Evolutionary conservation across 2,113 vertebrate species (phyloP), one percentile per base, ranked within the genome.

Genomic region (Aix galericulata): DNA sequence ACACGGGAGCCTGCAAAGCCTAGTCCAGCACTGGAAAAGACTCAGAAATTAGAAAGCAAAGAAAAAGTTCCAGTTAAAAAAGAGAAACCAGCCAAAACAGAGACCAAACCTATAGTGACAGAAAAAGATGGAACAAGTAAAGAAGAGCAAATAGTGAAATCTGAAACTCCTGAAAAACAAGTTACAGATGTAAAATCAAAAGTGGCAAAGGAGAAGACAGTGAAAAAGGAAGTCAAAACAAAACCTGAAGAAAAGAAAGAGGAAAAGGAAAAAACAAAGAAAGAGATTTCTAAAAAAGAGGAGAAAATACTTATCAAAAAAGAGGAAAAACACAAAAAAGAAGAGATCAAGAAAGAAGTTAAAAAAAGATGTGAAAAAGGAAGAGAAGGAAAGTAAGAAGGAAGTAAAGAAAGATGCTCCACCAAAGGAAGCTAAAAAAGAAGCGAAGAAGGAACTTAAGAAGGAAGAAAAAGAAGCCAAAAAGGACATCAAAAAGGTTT

Each of bases 401-500:
- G 98, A 98, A 75, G 83, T 98, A 13, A 99, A 98, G 82, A 99
- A 99, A 92, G 98, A 99, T 79, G 22, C 84, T 17, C 80, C 97
- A 48, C 97, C 98, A 89, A 99, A 99, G 88, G 98, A 98, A 50
- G 67, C 62, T 40, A 98, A 98, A 95, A 98, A 98, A n/a, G 98
- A 98, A 25, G 97, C 98, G 23, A 99, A 98, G 96, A 99, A 98
- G 87, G 99, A 99, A 79, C 97, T 97, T 29, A 98, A 98, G 75
- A 99, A 98, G 68, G 99, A 99, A 72, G 99, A 99, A 66, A 99
- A 99, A 94, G 99, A 98, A 64, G 85, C 71, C 68, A 99, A 99
- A 97, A 99, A 98, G 87, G 98, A 98, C 40, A 92, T 97, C 6
- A 99, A 99, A 96, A 99, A 98, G 44, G 80, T 97, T 63, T 93